phyloP scores from a whole-genome alignment of 2,888 invertebrate genomes.

The Eupithecia centaureata region DNA sequence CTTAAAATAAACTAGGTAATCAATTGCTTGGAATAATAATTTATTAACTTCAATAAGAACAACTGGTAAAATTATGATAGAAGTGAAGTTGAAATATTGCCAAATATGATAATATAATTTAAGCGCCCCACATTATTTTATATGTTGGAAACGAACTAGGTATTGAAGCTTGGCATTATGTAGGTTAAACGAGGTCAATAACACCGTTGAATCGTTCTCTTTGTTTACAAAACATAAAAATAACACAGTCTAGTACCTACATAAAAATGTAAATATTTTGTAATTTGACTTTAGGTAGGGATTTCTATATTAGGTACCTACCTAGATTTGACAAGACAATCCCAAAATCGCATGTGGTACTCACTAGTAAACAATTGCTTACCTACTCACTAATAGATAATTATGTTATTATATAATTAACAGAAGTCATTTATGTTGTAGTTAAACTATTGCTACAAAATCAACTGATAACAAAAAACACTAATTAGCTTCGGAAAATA shows the following conservation, averaged over 20 bases:
- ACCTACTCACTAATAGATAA: background rate
- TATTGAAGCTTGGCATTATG: background rate
- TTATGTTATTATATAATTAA: background rate
- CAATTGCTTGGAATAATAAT: too few relatives aligned
- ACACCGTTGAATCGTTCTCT: background rate
- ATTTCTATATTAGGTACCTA: background rate
- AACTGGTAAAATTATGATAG: too few relatives aligned
- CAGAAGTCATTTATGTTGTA: background rate
- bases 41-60: too few relatives aligned
- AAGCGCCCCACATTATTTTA: background rate
- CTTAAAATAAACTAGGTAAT: too few relatives aligned
- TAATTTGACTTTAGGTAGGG: background rate
- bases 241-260: background rate
- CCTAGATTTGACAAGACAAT: background rate
- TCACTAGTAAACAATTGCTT: background rate
- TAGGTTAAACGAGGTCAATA: constrained; percentile 17
- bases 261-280: background rate
- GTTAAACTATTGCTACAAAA: background rate
- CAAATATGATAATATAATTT: too few relatives aligned
- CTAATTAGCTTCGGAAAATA: constrained; percentile 7
- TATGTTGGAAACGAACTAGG: too few relatives aligned
- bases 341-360: background rate
- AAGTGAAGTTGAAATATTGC: too few relatives aligned
- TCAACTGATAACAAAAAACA: constrained; percentile 1
- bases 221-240: background rate